These are phyloP conservation scores for Creontiades dilutus DNA, from an alignment of 2,888 invertebrate genomes.

Conservation along the genomic window DNA sequence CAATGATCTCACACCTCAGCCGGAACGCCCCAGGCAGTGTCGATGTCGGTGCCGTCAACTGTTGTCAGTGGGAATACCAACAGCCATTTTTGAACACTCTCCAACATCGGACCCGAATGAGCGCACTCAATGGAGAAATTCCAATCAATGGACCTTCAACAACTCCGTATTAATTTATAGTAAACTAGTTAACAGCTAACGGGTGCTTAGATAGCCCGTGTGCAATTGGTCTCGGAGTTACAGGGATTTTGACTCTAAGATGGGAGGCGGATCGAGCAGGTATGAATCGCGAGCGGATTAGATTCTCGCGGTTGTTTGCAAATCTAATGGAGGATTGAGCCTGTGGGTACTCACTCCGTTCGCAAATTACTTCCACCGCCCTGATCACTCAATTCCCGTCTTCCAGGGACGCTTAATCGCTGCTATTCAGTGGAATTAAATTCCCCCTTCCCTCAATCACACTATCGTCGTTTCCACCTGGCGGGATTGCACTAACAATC, in stretches of 20 bases:
- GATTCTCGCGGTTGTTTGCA: conserved; percentile 9
- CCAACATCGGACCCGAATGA: too few relatives aligned
- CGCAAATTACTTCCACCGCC: conserved; percentile 32
- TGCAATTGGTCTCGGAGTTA: background rate
- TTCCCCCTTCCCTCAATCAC: background rate
- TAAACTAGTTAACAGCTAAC: background rate
- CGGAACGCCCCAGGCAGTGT: too few relatives aligned
- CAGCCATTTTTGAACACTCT: too few relatives aligned
- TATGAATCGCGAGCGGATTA: conserved; percentile 14
- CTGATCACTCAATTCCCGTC: conserved; percentile 8
- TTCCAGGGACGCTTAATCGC: conserved; percentile 6
- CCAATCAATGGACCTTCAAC: too few relatives aligned
- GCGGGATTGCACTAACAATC: background rate
- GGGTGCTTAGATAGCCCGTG: background rate
- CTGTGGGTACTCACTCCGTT: conserved; percentile 28
- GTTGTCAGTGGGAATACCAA: too few relatives aligned
- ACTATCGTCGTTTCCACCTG: background rate
- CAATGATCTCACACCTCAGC: too few relatives aligned
- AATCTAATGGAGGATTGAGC: conserved; percentile 40
- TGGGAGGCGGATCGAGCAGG: conserved; percentile 21
- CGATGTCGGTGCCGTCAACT: too few relatives aligned
- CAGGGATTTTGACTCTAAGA: background rate
- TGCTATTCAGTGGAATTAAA: background rate
- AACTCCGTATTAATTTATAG: too few relatives aligned
- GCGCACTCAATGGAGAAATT: too few relatives aligned